These are phyloP conservation scores for Pelmatolapia mariae DNA, from an alignment of 2,113 vertebrate genomes.

Conservation along the genomic window DNA sequence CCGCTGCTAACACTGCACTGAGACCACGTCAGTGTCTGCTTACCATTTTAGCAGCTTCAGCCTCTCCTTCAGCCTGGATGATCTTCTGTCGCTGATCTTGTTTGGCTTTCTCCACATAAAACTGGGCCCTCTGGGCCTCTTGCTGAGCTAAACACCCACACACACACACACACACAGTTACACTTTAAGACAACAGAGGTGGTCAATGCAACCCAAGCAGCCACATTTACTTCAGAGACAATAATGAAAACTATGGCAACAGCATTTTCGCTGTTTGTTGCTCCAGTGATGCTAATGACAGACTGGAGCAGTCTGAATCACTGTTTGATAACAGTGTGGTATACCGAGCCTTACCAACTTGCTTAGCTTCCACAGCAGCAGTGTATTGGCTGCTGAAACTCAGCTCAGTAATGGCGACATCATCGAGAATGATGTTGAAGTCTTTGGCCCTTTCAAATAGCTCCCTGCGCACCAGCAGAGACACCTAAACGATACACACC, in stretches of 20 bases:
- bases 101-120: conserved; percentile 56
- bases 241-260: neutral
- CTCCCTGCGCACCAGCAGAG: conserved; percentile 85
- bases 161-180: neutral
- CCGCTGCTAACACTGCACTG: neutral
- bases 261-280: neutral
- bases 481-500: conserved; percentile 72
- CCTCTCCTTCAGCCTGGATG: conserved; percentile 61
- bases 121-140: conserved; percentile 58
- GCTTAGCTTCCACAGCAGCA: conserved; percentile 89
- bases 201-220: neutral
- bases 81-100: conserved; percentile 61
- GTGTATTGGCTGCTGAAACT: conserved; percentile 91
- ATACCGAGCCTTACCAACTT: conserved; percentile 78
- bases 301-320: neutral
- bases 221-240: neutral
- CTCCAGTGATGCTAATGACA: neutral
- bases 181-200: neutral
- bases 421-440: conserved; percentile 92
- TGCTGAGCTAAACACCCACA: conserved; percentile 48
- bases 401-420: conserved; percentile 89
- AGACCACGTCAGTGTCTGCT: neutral
- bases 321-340: neutral
- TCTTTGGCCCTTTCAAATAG: conserved; percentile 89
- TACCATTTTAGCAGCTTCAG: conserved; percentile 55